Evolutionary conservation across 2,888 invertebrate species (phyloP), one percentile per base, ranked within the genome.

Genomic region (Andrena praecox): DNA sequence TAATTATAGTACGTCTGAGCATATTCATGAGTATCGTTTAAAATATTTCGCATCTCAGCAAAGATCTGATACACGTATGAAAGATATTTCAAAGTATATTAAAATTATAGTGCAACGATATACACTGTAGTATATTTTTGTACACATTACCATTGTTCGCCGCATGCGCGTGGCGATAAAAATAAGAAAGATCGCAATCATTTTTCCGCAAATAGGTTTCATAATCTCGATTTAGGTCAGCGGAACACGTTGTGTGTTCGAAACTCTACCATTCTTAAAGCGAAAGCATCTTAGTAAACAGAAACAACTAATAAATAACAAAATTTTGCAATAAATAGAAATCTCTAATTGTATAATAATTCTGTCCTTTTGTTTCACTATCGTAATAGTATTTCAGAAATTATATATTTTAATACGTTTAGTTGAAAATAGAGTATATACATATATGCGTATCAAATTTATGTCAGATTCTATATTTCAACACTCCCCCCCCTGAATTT

Each of bases 51-150:
- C 54, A 60, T 78, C 59, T 69, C 50, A 59, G 10, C 31, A 70
- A 50, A 71, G 60, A 27, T 64, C 20, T 31, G 63, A 66, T 59
- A 68, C n/a, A 33, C 64, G 31, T 52, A 59, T 16, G 33, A 67
- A 66, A 73, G 69, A 82, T 77, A 82, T 20, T 70, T 72, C 16
- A 60, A 82, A 77, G 24, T 73, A 62, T 50, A 73, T 70, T 71
- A 54, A 60, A 83, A 68, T 62, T 60, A 73, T 20, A 50, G 42
- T 82, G 56, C 67, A 75, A 69, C 66, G 59, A 48, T 27, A 56
- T 48, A 75, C 29, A 74, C 54, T 68, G 62, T 62, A 72, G 24
- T 12, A 69, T 48, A 67, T 12, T 66, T 66, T 72, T 67, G 35
- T 63, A 52, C 29, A 68, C 29, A n/a, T 67, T 67, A 56, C 20